Base-by-base conservation (phyloP, 2,888 invertebrate genomes). In the Sepioteuthis lessoniana region DNA sequence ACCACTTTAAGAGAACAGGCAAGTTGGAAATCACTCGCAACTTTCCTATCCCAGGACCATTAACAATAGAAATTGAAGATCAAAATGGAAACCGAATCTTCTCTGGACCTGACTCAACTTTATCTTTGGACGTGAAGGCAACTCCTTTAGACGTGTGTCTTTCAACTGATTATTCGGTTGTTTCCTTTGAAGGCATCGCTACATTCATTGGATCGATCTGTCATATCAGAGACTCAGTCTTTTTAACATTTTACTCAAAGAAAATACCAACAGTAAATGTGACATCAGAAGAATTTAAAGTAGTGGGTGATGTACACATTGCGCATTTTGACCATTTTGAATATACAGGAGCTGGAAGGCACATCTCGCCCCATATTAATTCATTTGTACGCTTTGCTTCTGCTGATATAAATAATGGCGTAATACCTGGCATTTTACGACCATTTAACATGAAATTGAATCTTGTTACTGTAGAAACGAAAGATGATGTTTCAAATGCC, bases 31-130 rank as follows among this genome's bases (percentile, higher is more conserved):
- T 91, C 31, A 91, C 91, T 91, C 91, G 91, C 37, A 91, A 91
- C 37, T 91, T 91, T 91, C 91, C 91, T 5, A 38, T 91, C 10
- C 38, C 38, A 37, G 91, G 91, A 38, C 35, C 93, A 0, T 93
- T 95, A 8, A 90, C 94, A 25, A 37, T 96, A 38, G 94, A 95
- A 94, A 92, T 95, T 21, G 35, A 50, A 38, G 95, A 96, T 94
- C 37, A 31, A 37, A 91, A 42, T 76, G 94, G 93, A 21, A 93
- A 94, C 50, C 95, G 95, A 93, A 94, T 96, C 55, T 96, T 94
- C 91, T 95, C 95, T 93, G 95, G 95, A 38, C 91, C 91, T 35
- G 95, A 96, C 94, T 95, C 95, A 28, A 94, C 92, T 37, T 47
- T 96, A 91, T 8, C 37, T 37, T 5, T 91, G 8, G 3, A 25